A percentile compares a stretch with the other conserved stretches of the same genome.
Conservation (phyloP, 2,797 vertebrate genomes). For the Ceyx erithaca region DNA sequence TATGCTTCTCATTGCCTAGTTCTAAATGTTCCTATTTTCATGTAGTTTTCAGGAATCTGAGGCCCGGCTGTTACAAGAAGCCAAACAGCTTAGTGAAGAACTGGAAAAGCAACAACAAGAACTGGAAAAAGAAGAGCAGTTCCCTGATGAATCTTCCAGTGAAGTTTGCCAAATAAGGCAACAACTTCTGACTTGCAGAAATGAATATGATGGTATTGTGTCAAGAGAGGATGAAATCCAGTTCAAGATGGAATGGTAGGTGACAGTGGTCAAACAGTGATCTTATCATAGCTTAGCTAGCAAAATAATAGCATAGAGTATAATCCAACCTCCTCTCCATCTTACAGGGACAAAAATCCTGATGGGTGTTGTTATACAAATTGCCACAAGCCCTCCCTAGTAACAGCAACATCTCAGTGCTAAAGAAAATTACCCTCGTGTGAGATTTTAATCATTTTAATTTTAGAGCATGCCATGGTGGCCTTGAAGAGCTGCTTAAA, state of each 20-base stretch:
- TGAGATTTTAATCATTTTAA: neutral
- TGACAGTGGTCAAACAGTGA: neutral
- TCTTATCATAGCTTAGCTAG: neutral
- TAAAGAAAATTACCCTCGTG: neutral
- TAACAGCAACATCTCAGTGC: neutral
- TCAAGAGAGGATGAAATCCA: conserved; percentile 83
- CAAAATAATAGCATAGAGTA: neutral
- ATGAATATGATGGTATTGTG: conserved; percentile 83
- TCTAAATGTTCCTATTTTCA: neutral
- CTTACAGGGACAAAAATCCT: neutral
- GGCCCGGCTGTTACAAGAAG: conserved; percentile 83
- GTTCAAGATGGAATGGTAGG: conserved; percentile 87
- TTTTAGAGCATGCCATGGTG: neutral
- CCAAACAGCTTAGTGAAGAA: conserved; percentile 77
- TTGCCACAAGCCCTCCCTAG: neutral
- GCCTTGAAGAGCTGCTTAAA: neutral
- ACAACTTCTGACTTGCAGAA: conserved; percentile 86
- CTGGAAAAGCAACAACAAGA: conserved; percentile 80
- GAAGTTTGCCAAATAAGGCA: conserved; percentile 87
- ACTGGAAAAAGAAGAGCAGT: conserved; percentile 82
- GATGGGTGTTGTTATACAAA: neutral
- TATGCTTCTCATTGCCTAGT: neutral
- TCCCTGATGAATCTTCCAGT: conserved; percentile 80
- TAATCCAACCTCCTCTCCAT: neutral
- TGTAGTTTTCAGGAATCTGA: conserved; percentile 88